A percentile compares a stretch with the other conserved stretches of the same genome.
Evolutionary conservation across 2,888 invertebrate genomes (phyloP).

Genomic region (Aphidoletes aphidimyza): DNA sequence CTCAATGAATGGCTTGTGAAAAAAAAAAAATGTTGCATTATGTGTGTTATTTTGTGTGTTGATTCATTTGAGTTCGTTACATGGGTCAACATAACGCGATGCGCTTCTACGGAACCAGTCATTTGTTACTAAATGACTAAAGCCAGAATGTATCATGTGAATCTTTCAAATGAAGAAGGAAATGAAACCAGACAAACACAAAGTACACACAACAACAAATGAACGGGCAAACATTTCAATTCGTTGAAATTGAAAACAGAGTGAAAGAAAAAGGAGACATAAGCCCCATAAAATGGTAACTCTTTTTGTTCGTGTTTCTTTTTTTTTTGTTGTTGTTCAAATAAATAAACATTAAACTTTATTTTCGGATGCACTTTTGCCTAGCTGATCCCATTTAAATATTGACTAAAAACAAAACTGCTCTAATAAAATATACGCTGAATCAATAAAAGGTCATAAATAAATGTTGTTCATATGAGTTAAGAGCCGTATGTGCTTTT

Average conservation of each 20-base stretch:
- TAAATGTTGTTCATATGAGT: background rate
- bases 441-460: constrained; percentile 9
- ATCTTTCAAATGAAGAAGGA: background rate
- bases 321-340: too few species aligned
- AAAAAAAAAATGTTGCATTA: background rate
- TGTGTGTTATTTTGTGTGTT: background rate
- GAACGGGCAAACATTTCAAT: background rate
- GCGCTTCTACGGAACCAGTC: background rate
- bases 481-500: too few species aligned
- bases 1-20: too few species aligned
- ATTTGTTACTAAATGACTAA: constrained; percentile 28
- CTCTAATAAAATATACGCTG: background rate
- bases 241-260: background rate
- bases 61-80: background rate
- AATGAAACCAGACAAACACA: background rate
- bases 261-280: background rate
- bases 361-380: constrained; percentile 2
- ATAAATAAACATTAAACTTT: background rate
- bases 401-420: background rate
- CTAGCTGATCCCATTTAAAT: constrained; percentile 9
- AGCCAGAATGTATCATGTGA: background rate
- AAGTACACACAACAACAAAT: background rate
- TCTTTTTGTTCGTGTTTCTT: background rate
- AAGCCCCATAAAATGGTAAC: background rate
- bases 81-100: background rate